Percentiles rank a stretch among this genome's conserved stretches.
These are phyloP conservation scores for Pogoniulus pusillus DNA, from an alignment of 2,797 vertebrate species.

Conservation along the genomic window DNA sequence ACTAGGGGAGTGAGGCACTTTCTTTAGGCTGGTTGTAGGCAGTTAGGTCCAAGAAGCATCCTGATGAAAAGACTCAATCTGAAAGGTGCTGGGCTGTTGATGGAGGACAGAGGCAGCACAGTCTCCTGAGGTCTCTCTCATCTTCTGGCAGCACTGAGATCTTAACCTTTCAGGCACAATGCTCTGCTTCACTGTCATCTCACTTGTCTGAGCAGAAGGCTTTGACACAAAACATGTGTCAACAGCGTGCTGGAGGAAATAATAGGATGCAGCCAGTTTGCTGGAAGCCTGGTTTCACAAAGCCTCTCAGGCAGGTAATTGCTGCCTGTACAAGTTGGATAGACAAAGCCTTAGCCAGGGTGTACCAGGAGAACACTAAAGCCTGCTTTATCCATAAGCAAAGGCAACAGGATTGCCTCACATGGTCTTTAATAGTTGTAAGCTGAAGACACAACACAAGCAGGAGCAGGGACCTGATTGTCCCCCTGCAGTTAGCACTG, in stretches of 20 bases:
- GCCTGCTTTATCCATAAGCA: accelerated
- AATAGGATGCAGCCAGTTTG: background rate
- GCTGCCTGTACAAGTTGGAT: background rate
- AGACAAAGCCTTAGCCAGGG: background rate
- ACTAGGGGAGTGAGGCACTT: background rate
- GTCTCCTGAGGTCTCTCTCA: background rate
- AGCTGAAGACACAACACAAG: background rate
- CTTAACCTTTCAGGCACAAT: background rate
- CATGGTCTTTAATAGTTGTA: background rate
- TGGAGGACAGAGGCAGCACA: background rate
- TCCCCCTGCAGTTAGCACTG: too few species aligned
- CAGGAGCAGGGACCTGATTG: too few species aligned
- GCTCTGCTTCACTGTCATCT: background rate
- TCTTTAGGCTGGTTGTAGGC: background rate
- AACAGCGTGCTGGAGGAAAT: background rate
- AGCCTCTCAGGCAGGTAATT: slow-evolving; percentile 41
- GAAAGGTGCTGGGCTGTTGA: background rate
- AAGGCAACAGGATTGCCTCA: background rate
- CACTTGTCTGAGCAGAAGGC: background rate
- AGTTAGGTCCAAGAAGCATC: background rate
- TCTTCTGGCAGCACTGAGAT: background rate
- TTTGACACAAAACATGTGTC: slow-evolving; percentile 1
- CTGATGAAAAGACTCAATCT: background rate
- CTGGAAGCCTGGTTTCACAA: slow-evolving; percentile 7
- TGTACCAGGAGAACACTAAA: background rate